Evolutionary conservation across 2,797 vertebrate species (phyloP).

Genomic region (Channa striata): DNA sequence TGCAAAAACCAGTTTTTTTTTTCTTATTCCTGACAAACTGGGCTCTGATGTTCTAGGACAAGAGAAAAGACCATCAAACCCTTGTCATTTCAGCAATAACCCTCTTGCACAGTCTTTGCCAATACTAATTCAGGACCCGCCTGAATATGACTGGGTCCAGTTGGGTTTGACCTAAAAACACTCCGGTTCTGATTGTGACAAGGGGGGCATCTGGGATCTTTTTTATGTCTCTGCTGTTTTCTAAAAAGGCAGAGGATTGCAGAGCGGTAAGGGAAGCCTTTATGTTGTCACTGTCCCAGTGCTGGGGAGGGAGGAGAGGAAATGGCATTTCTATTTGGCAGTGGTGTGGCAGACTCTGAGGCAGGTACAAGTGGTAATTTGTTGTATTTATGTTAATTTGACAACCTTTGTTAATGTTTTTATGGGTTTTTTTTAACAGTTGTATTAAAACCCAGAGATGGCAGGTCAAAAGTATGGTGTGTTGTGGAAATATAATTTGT

Average conservation of each 20-base stretch:
- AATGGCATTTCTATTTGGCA: conserved; percentile 47
- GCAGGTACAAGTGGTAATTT: conserved; percentile 67
- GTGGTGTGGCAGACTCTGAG: conserved; percentile 42
- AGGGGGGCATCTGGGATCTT: conserved; percentile 14
- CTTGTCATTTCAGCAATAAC: conserved; percentile 29
- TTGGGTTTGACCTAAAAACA: conserved; percentile 12
- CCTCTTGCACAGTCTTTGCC: conserved; percentile 28
- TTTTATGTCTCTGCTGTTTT: conserved; percentile 56
- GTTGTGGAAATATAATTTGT: conserved; percentile 81
- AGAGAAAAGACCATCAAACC: conserved; percentile 32
- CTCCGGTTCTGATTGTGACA: conserved; percentile 43
- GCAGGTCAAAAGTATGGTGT: conserved; percentile 81
- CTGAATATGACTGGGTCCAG: conserved; percentile 26
- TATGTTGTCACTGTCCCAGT: conserved; percentile 45
- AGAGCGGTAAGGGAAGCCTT: conserved; percentile 54
- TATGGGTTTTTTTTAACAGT: conserved; percentile 81
- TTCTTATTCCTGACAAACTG: conserved; percentile 53
- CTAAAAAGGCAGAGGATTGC: conserved; percentile 65
- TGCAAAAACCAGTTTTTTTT: conserved; percentile 68
- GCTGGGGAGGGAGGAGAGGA: conserved; percentile 35
- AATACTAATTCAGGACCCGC: conserved; percentile 43
- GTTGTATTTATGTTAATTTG: conserved; percentile 84
- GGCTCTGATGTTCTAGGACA: conserved; percentile 42
- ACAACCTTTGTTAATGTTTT: conserved; percentile 76
- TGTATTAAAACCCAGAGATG: conserved; percentile 79